phyloP scores from a whole-genome alignment of 2,797 vertebrate species.

The Margarornis squamiger region DNA sequence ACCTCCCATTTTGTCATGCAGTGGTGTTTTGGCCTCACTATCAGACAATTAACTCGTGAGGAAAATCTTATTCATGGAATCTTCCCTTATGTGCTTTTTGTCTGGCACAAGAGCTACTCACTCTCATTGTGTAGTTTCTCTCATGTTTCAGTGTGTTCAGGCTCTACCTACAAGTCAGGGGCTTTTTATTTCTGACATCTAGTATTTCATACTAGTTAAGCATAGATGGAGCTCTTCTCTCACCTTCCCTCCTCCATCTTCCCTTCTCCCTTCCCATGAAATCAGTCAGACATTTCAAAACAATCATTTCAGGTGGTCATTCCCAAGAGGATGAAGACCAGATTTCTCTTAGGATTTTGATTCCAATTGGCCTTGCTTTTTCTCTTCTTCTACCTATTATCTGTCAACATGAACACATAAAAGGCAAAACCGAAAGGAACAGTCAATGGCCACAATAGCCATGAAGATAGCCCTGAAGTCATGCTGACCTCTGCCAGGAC shows the following conservation, averaged over 20 bases:
- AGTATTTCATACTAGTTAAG: not conserved
- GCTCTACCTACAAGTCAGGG: not conserved
- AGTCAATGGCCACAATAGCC: not conserved
- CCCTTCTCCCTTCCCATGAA: not conserved
- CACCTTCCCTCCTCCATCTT: not conserved
- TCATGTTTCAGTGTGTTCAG: not conserved
- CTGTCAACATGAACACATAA: not conserved
- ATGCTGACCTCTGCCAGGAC: not conserved
- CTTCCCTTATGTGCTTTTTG: not conserved
- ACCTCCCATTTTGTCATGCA: not conserved
- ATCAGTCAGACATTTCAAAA: not conserved
- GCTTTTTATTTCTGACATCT: not conserved
- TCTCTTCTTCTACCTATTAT: not conserved
- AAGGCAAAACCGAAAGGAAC: not conserved
- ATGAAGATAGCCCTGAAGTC: not conserved
- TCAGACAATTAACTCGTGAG: not conserved
- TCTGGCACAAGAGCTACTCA: not conserved
- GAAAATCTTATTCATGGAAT: not conserved
- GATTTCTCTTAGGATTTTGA: not conserved
- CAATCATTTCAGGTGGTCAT: not conserved
- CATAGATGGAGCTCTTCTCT: not conserved
- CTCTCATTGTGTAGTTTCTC: not conserved
- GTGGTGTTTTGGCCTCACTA: not conserved
- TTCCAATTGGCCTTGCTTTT: not conserved
- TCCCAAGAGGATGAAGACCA: not conserved